Conservation (phyloP, 2,888 invertebrate genomes). For the Didymodactylos carnosus region DNA sequence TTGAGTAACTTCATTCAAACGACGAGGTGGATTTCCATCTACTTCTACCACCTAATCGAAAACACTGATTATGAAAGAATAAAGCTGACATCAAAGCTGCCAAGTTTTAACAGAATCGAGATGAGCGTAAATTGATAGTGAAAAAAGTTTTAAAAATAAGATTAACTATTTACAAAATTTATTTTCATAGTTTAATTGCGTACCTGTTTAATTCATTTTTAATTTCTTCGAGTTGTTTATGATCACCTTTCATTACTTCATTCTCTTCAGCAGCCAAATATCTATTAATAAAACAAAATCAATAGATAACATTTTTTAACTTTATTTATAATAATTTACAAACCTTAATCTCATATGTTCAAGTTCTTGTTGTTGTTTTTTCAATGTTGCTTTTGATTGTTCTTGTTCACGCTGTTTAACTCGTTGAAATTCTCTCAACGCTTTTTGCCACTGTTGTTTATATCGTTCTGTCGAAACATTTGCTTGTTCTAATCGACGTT, state of each 20-base stretch:
- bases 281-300: not conserved
- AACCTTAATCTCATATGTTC: slow-evolving; percentile 31
- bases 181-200: too few relatives aligned
- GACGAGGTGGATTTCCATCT: too few relatives aligned
- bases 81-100: too few relatives aligned
- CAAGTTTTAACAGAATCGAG: too few relatives aligned
- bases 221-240: slow-evolving; percentile 28
- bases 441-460: slow-evolving; percentile 35
- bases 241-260: slow-evolving; percentile 28
- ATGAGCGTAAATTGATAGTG: too few relatives aligned
- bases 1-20: too few relatives aligned
- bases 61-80: too few relatives aligned
- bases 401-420: slow-evolving; percentile 32
- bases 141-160: too few relatives aligned
- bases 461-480: slow-evolving; percentile 34
- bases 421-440: slow-evolving; percentile 32
- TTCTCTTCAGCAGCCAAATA: slow-evolving; percentile 32
- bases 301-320: not conserved
- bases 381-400: slow-evolving; percentile 24
- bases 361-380: slow-evolving; percentile 26
- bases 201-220: slow-evolving; percentile 31
- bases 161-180: too few relatives aligned
- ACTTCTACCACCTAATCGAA: too few relatives aligned
- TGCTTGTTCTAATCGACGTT: slow-evolving; percentile 31
- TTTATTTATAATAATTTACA: slow-evolving; percentile 3